Evolutionary conservation across 2,113 vertebrate genomes (phyloP).

Genomic region (Egretta garzetta): DNA sequence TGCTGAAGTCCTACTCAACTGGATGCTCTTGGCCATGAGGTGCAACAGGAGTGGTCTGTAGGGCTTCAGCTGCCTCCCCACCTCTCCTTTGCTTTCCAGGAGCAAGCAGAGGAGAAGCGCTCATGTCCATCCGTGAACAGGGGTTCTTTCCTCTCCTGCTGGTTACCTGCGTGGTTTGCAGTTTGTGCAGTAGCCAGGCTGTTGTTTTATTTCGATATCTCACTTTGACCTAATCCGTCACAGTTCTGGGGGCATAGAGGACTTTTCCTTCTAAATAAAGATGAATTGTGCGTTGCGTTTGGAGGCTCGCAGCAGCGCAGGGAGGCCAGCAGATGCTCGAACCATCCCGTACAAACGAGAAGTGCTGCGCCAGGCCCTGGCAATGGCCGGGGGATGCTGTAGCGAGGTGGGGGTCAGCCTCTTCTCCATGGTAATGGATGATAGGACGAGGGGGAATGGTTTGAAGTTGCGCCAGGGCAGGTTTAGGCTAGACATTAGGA

Average conservation of each 20-base stretch:
- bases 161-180: not conserved
- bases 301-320: not conserved
- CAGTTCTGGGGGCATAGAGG: rapidly evolving
- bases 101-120: not conserved
- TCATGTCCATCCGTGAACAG: rapidly evolving
- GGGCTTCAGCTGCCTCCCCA: not conserved
- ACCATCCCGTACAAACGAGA: not conserved
- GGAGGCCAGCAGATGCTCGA: not conserved
- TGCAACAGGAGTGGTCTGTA: rapidly evolving
- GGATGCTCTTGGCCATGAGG: not conserved
- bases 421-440: no score
- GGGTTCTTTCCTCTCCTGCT: not conserved
- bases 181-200: not conserved
- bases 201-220: not conserved
- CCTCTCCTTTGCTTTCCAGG: not conserved
- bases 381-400: not conserved
- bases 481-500: no score
- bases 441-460: no score
- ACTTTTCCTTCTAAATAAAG: not conserved
- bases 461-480: no score
- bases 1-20: not conserved
- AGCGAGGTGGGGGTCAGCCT: no score
- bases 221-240: rapidly evolving
- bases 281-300: not conserved
- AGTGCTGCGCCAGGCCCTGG: not conserved